Conservation (phyloP, 2,797 vertebrate genomes). For the Chaenodraco wilsoni region DNA sequence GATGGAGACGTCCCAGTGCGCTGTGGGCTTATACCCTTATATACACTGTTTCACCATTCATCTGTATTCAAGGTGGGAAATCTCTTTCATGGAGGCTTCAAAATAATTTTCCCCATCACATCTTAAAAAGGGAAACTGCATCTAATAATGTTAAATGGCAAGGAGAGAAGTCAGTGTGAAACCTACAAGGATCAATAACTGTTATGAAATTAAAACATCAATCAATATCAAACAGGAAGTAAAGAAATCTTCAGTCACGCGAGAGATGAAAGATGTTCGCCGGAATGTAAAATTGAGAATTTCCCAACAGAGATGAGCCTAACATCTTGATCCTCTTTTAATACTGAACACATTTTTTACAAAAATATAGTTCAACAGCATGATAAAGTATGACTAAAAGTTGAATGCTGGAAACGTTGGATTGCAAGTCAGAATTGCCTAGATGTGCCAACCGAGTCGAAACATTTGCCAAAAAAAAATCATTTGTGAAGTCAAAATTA, state of each 20-base stretch:
- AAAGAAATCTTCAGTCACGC: conserved; percentile 39
- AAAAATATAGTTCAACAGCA: conserved; percentile 3
- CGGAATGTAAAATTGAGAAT: conserved; percentile 47
- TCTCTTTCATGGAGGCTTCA: conserved; percentile 54
- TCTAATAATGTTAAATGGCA: conserved; percentile 48
- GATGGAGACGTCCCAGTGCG: conserved; percentile 46
- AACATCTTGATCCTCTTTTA: conserved; percentile 38
- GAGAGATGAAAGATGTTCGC: conserved; percentile 35
- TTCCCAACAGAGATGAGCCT: conserved; percentile 33
- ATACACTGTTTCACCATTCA: conserved; percentile 47
- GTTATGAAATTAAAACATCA: conserved; percentile 65
- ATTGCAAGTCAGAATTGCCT: conserved; percentile 16
- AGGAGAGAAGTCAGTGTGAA: conserved; percentile 27
- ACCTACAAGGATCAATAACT: conserved; percentile 36
- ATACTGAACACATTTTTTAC: conserved; percentile 30
- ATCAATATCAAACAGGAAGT: conserved; percentile 59
- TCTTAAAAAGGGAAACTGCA: conserved; percentile 51
- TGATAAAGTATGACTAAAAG: conserved; percentile 17
- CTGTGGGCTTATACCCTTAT: conserved; percentile 35
- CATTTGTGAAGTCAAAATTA: conserved; percentile 49
- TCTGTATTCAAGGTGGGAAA: conserved; percentile 62
- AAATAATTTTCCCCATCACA: conserved; percentile 49
- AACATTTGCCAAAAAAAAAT: conserved; percentile 26
- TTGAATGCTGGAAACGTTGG: conserved; percentile 8
- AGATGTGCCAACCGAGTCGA: conserved; percentile 19